Evolutionary conservation across 2,888 invertebrate species (phyloP).

Genomic region (Pachliopta kotzebuea): DNA sequence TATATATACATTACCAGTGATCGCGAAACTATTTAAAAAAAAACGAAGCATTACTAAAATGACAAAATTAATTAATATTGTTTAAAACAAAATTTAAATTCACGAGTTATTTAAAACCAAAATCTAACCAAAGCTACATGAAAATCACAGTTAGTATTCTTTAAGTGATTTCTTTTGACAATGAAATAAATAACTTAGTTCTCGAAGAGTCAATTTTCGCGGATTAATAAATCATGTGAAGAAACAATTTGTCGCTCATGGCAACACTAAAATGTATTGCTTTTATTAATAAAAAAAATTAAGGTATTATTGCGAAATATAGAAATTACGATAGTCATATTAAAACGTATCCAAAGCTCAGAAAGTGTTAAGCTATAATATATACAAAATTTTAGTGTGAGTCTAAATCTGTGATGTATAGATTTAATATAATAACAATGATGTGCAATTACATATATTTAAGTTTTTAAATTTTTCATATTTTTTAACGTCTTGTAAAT

Average conservation of each 20-base stretch:
- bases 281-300: background rate
- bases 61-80: too few species aligned
- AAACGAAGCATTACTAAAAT: too few species aligned
- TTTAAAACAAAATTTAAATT: too few species aligned
- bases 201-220: too few species aligned
- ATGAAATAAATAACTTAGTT: too few species aligned
- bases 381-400: constrained; percentile 40
- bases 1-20: background rate
- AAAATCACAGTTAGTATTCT: too few species aligned
- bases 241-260: background rate
- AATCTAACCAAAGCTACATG: too few species aligned
- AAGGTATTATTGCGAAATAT: background rate
- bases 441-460: constrained; percentile 34
- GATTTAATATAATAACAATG: constrained; percentile 31
- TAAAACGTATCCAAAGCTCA: constrained; percentile 13
- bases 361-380: constrained; percentile 27
- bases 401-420: constrained; percentile 52
- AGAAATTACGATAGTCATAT: constrained; percentile 7
- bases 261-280: background rate
- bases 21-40: background rate
- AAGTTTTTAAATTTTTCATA: constrained; percentile 25
- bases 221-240: background rate
- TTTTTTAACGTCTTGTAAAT: background rate
- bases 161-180: too few species aligned
- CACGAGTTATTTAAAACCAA: too few species aligned